Base-by-base conservation (phyloP, 1,140 invertebrate species). In the Ceratina calcarata region DNA sequence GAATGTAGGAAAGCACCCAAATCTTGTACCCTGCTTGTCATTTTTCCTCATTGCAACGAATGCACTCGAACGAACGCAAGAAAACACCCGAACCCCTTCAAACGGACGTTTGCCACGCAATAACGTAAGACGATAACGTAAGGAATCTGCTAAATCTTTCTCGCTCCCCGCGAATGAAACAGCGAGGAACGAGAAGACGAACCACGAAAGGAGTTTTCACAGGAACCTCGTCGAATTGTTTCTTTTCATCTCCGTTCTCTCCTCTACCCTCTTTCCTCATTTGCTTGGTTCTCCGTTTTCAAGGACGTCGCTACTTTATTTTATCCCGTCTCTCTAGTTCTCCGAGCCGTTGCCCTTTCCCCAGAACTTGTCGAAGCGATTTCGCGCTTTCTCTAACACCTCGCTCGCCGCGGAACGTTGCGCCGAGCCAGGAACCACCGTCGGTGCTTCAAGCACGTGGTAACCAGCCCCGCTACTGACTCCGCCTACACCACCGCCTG, bases 321-420 rank as follows among this genome's bases (percentile, higher is more conserved):
- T 64, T 18, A 53, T 76, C 53, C 64, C 24, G 60, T 60, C 76
- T 83, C 84, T 91, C 84, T 92, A 92, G 90, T 90, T 89, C 58
- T 92, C 92, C 51, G 91, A 80, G 66, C 89, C 86, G 70, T 88
- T 88, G 61, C 90, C 89, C 70, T 93, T 94, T 67, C 96, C 96
- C 97, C 97, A 98, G 92, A 98, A 98, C 87, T 97, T 95, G 92
- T 98, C 96, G 87, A 97, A 97, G 77, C 97, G 95, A 90, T 95
- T 96, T 76, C 96, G 95, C 80, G 97, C 97, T 86, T 96, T 95
- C 88, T 98, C 96, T 32, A 97, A 93, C 32, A 97, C 96, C 86
- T 97, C 96, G 24, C 95, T 95, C 7, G 97, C 96, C 84, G 95
- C 84, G 0, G 93, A 91, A 91, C 94, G 89, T 72, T 90, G 91